Evolutionary conservation across 2,888 invertebrate species (phyloP), one percentile per base, ranked within the genome.

Genomic region (Anorthoa munda): DNA sequence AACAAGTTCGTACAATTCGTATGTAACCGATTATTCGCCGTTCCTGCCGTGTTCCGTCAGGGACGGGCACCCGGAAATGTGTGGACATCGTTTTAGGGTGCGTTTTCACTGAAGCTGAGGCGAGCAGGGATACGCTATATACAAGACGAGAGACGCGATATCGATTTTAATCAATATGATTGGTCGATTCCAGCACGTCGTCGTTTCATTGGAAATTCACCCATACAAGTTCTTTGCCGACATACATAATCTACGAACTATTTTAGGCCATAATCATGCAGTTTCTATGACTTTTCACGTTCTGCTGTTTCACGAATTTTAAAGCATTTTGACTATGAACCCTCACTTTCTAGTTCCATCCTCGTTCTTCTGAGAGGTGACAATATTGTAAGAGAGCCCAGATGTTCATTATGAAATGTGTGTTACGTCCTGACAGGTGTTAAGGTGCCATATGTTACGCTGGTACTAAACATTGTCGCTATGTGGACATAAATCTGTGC

Each of bases 341-440:
- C 13, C 2, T 56, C 26, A 31, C 15, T 26, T 5, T 26, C n/a
- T n/a, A 17, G 23, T 55, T 68, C 21, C 21, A 12, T 68, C 12
- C 48, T n/a, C 18, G 17, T 51, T 66, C 39, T 17, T 17, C 4
- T 11, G 23, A 48, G 17, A 13, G n/a, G 18, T 46, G n/a, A 51
- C 26, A 60, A 51, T 39, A 39, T 45, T 45, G 15, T 53, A 53
- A 12, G 26, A 18, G 4, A 26, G 15, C 2, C 15, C 53, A 60
- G 72, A 72, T 53, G 46, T n/a, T 13, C 4, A 5, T 46, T 46
- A 71, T 31, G 45, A 31, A 72, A 46, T 72, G 45, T 60, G n/a
- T 72, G 23, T 26, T 26, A 51, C 46, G 21, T 50, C 45, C 5
- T 45, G 46, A 53, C 53, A 31, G 61, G 51, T 72, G 72, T 21